These are phyloP conservation scores for Ceratina australensis DNA, from an alignment of 1,140 invertebrate species.

Conservation along the genomic window DNA sequence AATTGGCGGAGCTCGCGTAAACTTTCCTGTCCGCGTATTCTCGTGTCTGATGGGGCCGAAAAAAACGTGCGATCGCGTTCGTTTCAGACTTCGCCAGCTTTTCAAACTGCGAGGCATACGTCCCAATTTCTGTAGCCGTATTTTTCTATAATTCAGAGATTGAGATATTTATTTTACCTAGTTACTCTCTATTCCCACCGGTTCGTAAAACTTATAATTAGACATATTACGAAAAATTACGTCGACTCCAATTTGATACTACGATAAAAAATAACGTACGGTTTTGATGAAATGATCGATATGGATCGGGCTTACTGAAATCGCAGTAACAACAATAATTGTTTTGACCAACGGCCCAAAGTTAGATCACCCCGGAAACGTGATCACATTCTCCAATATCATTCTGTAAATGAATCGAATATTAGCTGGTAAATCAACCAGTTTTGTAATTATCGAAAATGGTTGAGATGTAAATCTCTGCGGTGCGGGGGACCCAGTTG, in stretches of 20 bases:
- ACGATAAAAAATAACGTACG: no score
- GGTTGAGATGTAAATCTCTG: conserved; percentile 3
- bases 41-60: not conserved
- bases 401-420: not conserved
- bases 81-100: not conserved
- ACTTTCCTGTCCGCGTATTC: not conserved
- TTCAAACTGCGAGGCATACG: not conserved
- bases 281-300: no score
- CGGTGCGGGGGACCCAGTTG: not conserved
- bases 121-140: no score
- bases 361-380: not conserved
- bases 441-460: conserved; percentile 15
- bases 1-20: conserved; percentile 5
- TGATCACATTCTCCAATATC: not conserved
- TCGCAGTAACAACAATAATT: no score
- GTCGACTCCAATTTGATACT: no score
- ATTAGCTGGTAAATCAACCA: not conserved
- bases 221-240: no score
- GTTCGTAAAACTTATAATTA: no score
- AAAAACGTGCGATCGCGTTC: not conserved
- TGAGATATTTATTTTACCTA: no score
- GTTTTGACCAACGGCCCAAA: no score
- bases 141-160: no score
- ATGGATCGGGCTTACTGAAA: no score
- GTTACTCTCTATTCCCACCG: no score